These are phyloP conservation scores for Anas platyrhynchos DNA, from an alignment of 2,113 vertebrate species.

Conservation along the genomic window DNA sequence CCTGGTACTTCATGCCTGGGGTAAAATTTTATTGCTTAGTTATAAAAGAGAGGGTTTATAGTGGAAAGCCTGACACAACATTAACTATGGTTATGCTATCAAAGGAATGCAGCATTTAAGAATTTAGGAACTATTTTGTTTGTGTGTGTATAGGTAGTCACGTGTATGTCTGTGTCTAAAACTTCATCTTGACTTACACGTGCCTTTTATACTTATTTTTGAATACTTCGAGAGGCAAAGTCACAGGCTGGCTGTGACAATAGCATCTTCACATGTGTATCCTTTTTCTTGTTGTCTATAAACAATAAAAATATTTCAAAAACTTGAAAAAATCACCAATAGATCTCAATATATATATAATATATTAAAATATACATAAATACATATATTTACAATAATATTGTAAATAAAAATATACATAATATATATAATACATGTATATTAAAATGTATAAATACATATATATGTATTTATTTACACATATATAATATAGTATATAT, in stretches of 20 bases:
- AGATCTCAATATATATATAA: no score
- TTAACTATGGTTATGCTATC: constrained; percentile 42
- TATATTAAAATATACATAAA: no score
- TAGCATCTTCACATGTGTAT: not conserved
- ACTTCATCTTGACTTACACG: not conserved
- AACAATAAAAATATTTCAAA: not conserved
- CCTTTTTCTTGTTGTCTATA: not conserved
- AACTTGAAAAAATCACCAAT: not conserved
- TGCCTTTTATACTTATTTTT: not conserved
- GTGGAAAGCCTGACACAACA: constrained; percentile 71
- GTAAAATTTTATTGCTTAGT: constrained; percentile 66
- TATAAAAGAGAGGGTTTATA: constrained; percentile 70
- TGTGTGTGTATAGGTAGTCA: not conserved
- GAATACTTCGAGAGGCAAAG: not conserved
- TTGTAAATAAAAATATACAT: no score
- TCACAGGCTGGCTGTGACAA: not conserved
- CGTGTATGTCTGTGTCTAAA: not conserved
- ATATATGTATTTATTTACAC: no score
- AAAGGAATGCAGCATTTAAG: constrained; percentile 52
- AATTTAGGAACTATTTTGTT: constrained; percentile 18
- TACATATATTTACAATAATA: no score
- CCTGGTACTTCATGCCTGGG: constrained; percentile 60
- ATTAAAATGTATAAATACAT: no score
- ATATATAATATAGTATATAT: no score
- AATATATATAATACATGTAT: no score